Conservation (phyloP, 2,113 vertebrate species). For the Echinops telfairi region DNA sequence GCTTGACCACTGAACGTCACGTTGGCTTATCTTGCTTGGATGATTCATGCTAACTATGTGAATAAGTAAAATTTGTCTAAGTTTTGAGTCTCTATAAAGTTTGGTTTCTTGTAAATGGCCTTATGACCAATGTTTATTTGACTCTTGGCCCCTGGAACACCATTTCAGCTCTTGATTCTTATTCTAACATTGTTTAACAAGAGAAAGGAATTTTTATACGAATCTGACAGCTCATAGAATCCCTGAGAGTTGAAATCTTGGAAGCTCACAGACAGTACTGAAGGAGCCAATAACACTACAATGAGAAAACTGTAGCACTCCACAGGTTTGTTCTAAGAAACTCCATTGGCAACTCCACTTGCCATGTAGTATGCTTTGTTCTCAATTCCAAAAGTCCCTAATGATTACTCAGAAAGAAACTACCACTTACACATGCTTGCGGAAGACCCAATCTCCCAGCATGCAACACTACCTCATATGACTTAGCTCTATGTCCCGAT, state of each 20-base stretch:
- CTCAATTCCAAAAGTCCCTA: neutral
- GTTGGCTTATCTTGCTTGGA: neutral
- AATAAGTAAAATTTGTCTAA: neutral
- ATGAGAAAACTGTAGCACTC: neutral
- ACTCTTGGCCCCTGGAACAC: no score
- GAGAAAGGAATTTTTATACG: constrained; percentile 11
- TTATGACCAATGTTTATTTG: no score
- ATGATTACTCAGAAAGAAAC: neutral
- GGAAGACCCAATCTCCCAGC: neutral
- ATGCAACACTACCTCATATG: neutral
- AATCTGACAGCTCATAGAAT: constrained; percentile 9
- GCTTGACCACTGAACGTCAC: neutral
- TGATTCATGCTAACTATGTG: neutral
- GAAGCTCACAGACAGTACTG: neutral
- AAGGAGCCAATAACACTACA: neutral
- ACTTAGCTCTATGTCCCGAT: neutral
- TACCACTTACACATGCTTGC: neutral
- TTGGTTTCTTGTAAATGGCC: no score
- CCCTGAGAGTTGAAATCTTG: neutral
- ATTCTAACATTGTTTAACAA: no score
- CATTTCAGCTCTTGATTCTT: no score
- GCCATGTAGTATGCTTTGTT: neutral
- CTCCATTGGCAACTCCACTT: neutral
- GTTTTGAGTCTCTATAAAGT: no score
- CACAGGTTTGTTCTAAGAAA: neutral